Percentiles rank a stretch among this genome's conserved stretches.
Evolutionary conservation across 2,888 invertebrate genomes (phyloP).

Genomic region (Cataglyphis livida): DNA sequence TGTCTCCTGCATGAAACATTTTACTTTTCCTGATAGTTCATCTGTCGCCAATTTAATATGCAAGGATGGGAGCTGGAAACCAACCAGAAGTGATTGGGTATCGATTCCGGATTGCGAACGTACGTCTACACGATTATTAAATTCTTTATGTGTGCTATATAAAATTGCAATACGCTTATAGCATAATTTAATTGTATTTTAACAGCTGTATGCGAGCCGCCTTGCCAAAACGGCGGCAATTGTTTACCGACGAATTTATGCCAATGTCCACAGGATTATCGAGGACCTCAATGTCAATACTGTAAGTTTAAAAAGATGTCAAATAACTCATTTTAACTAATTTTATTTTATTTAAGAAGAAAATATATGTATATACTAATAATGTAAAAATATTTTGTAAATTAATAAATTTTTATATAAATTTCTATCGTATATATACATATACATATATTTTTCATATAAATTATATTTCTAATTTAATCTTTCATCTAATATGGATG

Average conservation of each 20-base stretch:
- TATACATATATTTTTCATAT: background rate
- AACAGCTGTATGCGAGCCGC: conserved; percentile 89
- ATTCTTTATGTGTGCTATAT: background rate
- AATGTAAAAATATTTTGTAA: background rate
- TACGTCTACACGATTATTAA: conserved; percentile 82
- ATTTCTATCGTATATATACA: background rate
- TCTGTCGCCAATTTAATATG: conserved; percentile 90
- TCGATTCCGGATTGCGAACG: conserved; percentile 91
- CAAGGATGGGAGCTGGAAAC: conserved; percentile 90
- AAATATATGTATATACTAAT: background rate
- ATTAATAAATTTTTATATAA: conserved; percentile 11
- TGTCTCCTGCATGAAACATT: conserved; percentile 88
- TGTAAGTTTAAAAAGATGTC: conserved; percentile 83
- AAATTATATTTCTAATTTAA: background rate
- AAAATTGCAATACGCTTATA: background rate
- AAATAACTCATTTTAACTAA: background rate
- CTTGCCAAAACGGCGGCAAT: conserved; percentile 93
- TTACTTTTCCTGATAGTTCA: conserved; percentile 91
- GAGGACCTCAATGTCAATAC: conserved; percentile 92
- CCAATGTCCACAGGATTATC: conserved; percentile 90
- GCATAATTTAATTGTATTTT: conserved; percentile 32
- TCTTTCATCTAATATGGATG: conserved; percentile 38
- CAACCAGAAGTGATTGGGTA: conserved; percentile 88
- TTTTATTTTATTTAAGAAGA: background rate
- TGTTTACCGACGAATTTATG: conserved; percentile 93